phyloP scores from a whole-genome alignment of 2,888 invertebrate species.

The Orchesellides sinensis region DNA sequence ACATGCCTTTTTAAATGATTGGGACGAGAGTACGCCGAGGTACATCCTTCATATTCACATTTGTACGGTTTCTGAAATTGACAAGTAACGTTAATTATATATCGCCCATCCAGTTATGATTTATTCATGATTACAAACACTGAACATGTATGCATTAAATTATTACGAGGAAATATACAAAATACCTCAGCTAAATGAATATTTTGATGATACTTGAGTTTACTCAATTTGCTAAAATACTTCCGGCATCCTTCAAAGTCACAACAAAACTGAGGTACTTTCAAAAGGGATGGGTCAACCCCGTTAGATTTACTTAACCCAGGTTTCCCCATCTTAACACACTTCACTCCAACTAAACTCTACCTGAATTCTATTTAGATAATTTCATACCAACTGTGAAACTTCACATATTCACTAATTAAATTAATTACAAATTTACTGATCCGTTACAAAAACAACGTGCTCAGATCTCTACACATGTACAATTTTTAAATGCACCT shows the following conservation, averaged over 20 bases:
- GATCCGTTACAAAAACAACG: background rate
- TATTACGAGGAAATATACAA: background rate
- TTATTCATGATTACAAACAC: background rate
- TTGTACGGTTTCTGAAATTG: constrained; percentile 65
- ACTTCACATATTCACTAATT: background rate
- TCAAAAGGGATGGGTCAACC: constrained; percentile 11
- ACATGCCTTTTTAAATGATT: constrained; percentile 70
- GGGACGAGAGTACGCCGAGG: constrained; percentile 56
- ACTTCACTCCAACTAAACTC: background rate
- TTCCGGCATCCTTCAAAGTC: constrained; percentile 58
- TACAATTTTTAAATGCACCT: background rate
- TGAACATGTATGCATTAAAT: too few species aligned
- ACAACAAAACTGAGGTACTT: constrained; percentile 54
- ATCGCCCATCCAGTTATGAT: too few species aligned
- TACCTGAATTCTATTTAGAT: background rate
- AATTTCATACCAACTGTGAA: background rate
- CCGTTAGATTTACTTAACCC: background rate
- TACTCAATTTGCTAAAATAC: constrained; percentile 50
- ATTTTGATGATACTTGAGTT: constrained; percentile 61
- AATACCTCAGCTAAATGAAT: constrained; percentile 61
- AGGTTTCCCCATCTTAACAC: constrained; percentile 38
- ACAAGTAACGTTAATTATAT: background rate
- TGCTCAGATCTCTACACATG: background rate
- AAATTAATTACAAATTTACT: background rate
- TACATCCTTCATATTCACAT: constrained; percentile 67